Conservation (phyloP, 2,888 invertebrate species). For the Cryptops parisi region DNA sequence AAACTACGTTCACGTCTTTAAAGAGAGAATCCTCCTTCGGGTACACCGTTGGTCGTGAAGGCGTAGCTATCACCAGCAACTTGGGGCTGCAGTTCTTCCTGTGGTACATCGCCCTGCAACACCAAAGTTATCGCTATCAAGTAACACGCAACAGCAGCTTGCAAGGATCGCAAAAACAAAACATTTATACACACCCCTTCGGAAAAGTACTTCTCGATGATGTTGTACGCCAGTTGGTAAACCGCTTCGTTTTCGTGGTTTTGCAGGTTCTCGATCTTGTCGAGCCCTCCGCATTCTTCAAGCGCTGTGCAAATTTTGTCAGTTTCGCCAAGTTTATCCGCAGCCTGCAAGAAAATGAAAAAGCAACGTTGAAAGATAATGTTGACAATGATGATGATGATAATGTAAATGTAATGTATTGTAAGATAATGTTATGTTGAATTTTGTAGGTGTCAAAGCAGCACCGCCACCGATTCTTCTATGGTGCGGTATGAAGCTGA, state of each 20-base stretch:
- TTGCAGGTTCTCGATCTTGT: neutral
- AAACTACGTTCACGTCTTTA: no score
- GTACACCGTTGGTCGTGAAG: neutral
- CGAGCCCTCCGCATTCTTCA: neutral
- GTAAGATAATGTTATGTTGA: no score
- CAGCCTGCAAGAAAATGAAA: neutral
- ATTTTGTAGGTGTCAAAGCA: no score
- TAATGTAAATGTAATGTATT: no score
- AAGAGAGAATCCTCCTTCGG: neutral
- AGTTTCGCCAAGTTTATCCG: neutral
- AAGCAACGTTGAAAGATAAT: neutral
- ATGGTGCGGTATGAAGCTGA: no score
- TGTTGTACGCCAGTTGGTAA: neutral
- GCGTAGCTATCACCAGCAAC: neutral
- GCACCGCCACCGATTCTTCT: no score
- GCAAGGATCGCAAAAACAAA: neutral
- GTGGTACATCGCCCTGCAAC: neutral
- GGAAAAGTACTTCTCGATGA: neutral
- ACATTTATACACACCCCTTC: no score
- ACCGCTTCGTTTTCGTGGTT: neutral
- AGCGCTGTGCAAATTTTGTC: neutral
- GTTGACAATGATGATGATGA: no score
- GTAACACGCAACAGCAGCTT: no score
- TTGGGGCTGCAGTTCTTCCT: neutral
- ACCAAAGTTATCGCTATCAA: neutral